phyloP scores from a whole-genome alignment of 2,888 invertebrate species.

The Epirrhoe alternata region DNA sequence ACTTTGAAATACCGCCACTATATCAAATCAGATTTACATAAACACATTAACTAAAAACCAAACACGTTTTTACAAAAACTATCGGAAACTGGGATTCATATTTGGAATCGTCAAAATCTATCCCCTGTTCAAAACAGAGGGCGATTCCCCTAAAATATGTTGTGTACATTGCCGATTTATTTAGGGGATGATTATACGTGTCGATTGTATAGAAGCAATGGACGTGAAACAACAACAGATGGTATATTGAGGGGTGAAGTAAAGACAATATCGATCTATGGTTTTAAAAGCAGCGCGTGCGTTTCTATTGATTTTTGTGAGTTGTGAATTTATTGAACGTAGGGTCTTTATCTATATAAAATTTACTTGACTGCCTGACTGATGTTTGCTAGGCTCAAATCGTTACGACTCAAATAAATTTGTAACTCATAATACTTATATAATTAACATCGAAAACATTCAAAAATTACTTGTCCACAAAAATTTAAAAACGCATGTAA shows the following conservation, averaged over 20 bases:
- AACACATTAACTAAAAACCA: constrained; percentile 19
- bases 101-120: constrained; percentile 30
- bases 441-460: not conserved
- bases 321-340: constrained; percentile 55
- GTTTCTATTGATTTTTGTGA: constrained; percentile 64
- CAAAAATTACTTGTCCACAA: too few relatives aligned
- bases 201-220: constrained; percentile 24
- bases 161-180: constrained; percentile 32
- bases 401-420: too few relatives aligned
- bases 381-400: too few relatives aligned
- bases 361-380: not conserved
- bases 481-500: too few relatives aligned
- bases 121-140: constrained; percentile 38
- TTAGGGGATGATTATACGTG: constrained; percentile 25
- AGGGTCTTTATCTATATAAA: constrained; percentile 36
- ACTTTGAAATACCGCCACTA: constrained; percentile 3
- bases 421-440: too few relatives aligned
- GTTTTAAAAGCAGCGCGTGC: constrained; percentile 59
- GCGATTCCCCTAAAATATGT: constrained; percentile 28
- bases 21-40: constrained; percentile 15
- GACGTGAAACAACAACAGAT: constrained; percentile 60
- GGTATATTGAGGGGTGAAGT: constrained; percentile 61
- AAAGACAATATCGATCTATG: constrained; percentile 79
- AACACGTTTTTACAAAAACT: constrained; percentile 36
- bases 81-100: constrained; percentile 36